phyloP scores from a whole-genome alignment of 1,140 invertebrate genomes.

The Eumeta japonica region DNA sequence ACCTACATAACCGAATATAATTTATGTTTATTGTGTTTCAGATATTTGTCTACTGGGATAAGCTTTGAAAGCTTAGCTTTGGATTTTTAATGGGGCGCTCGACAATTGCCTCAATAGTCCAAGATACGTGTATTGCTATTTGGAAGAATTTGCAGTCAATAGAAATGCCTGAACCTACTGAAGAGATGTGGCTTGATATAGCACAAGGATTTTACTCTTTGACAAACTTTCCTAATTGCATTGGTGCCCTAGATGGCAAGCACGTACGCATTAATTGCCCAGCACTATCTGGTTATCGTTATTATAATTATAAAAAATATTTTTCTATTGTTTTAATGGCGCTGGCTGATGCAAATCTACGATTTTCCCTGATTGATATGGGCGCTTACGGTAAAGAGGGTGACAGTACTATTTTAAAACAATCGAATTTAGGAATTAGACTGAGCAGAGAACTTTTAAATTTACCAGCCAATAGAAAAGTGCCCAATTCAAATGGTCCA shows the following conservation, averaged over 20 bases:
- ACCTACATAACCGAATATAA: too few relatives aligned
- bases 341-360: conserved; percentile 47
- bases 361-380: conserved; percentile 47
- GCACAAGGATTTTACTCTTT: conserved; percentile 17
- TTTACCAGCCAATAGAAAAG: conserved; percentile 9
- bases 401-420: conserved; percentile 30
- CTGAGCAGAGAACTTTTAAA: conserved; percentile 9
- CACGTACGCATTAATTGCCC: conserved; percentile 32
- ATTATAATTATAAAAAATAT: conserved; percentile 54
- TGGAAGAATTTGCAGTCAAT: conserved; percentile 11
- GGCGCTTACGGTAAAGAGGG: conserved; percentile 38
- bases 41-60: conserved; percentile 11
- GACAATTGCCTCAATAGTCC: conserved; percentile 8
- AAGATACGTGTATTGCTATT: conserved; percentile 12
- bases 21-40: conserved; percentile 13
- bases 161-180: conserved; percentile 10
- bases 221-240: conserved; percentile 51
- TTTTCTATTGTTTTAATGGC: conserved; percentile 50
- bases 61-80: conserved; percentile 9
- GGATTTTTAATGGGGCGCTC: conserved; percentile 8
- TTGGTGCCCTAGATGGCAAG: conserved; percentile 51
- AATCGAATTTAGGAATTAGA: conserved; percentile 10
- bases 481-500: conserved; percentile 10
- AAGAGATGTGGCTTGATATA: conserved; percentile 12
- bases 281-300: conserved; percentile 27